Evolutionary conservation across 1,140 invertebrate species (phyloP), one percentile per base, ranked within the genome.

Genomic region (Ceratosolen solmsi): DNA sequence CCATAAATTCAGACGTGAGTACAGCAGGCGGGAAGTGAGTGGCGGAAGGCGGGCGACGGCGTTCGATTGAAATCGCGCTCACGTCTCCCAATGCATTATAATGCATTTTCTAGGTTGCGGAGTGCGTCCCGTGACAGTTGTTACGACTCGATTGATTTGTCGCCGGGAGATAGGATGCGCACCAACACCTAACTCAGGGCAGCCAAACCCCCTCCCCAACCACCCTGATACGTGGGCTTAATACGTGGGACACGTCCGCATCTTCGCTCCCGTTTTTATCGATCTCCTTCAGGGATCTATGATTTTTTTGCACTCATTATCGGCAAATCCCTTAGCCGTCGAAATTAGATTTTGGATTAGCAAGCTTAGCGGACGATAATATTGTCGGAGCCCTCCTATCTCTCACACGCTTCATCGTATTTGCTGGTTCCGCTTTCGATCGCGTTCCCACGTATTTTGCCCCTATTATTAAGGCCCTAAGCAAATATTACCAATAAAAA

Each of bases 71-170:
- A 86, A 87, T 86, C 85, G 81, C 85, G 83, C 78, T 75, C 86
- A 84, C 86, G 85, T 87, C 82, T 84, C 81, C 82, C 78, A 65
- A 84, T 86, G 86, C 86, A 86, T 87, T 87, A 87, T 87, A 87
- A 87, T 87, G 86, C 84, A 86, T 87, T 86, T 86, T 87, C 86
- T 85, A 84, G 84, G 83, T 83, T 70, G 80, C 82, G 77, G 65
- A 13, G 68, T 38, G 58, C 38, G 49, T 38, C 33, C 60, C 80
- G 85, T 87, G 85, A 85, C 85, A 84, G 86, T 86, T 85, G 84
- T 87, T 87, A 84, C 83, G 81, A 74, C 83, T 84, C 86, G 84
- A 87, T 87, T 87, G 86, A 87, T 87, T 87, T 85, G 86, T 84
- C 84, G 74, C 17, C 33, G 79, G 80, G 79, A 78, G 78, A n/a